Percentiles rank a stretch among this genome's conserved stretches.
Conservation (phyloP, 2,888 invertebrate species). For the Polymixis flavicincta region DNA sequence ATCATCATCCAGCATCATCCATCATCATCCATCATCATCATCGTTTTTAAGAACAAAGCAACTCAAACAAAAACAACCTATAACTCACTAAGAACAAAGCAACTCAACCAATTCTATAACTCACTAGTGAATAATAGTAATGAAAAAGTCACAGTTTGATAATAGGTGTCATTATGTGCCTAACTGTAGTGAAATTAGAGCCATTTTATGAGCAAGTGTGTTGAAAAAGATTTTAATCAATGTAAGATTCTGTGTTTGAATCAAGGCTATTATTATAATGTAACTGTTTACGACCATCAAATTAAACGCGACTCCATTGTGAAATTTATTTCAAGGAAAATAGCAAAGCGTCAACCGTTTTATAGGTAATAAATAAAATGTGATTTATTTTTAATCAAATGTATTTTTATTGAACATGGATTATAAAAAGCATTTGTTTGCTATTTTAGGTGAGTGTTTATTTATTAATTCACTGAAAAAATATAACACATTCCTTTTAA, state of each 20-base stretch:
- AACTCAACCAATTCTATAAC: too few relatives aligned
- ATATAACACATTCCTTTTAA: background rate
- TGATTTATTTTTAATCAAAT: slow-evolving; percentile 39
- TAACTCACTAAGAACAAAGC: too few relatives aligned
- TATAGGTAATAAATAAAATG: slow-evolving; percentile 42
- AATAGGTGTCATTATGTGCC: too few relatives aligned
- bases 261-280: background rate
- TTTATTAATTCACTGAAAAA: slow-evolving; percentile 19
- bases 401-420: slow-evolving; percentile 52
- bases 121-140: too few relatives aligned
- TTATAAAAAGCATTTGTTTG: slow-evolving; percentile 50
- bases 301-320: slow-evolving; percentile 52
- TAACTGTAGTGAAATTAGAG: too few relatives aligned
- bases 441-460: slow-evolving; percentile 63
- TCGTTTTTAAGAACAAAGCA: too few relatives aligned
- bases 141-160: too few relatives aligned
- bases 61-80: too few relatives aligned
- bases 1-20: too few relatives aligned
- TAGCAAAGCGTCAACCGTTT: slow-evolving; percentile 33
- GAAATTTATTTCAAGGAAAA: slow-evolving; percentile 47
- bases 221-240: too few relatives aligned
- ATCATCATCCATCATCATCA: too few relatives aligned
- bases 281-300: slow-evolving; percentile 50
- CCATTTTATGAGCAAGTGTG: too few relatives aligned
- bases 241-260: background rate